A percentile compares a stretch with the other conserved stretches of the same genome.
phyloP scores from a whole-genome alignment of 2,797 vertebrate genomes.

The Pantherophis vulpinus region DNA sequence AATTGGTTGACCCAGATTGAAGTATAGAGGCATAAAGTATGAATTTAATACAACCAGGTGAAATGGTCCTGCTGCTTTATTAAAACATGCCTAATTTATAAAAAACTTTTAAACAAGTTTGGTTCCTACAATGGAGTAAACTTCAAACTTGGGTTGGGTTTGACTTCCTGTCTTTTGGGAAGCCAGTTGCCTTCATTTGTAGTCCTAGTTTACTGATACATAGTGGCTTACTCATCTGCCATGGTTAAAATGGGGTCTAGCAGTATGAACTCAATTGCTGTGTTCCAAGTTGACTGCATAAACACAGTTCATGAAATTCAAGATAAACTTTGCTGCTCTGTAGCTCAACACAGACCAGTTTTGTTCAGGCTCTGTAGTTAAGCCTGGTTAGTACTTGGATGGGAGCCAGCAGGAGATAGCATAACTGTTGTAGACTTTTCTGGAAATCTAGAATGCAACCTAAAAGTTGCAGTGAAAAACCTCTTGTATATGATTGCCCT shows the following conservation, averaged over 20 bases:
- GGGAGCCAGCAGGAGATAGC: neutral
- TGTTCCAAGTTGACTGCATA: neutral
- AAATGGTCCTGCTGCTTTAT: neutral
- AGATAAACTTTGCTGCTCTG: neutral
- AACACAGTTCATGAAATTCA: neutral
- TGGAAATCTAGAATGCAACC: neutral
- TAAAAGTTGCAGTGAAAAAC: neutral
- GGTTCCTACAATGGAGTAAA: neutral
- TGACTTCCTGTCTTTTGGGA: neutral
- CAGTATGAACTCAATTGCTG: neutral
- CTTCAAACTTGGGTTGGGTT: neutral
- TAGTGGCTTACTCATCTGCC: neutral
- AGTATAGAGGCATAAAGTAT: neutral
- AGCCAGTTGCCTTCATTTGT: neutral
- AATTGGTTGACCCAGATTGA: neutral
- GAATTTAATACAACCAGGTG: neutral
- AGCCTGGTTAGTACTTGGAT: neutral
- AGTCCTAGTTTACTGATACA: neutral
- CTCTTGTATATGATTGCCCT: neutral
- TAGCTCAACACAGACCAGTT: neutral
- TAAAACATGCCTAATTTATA: neutral
- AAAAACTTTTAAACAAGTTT: neutral
- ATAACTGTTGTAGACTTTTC: neutral
- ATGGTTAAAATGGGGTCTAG: neutral
- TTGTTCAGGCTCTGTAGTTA: neutral